Conservation (phyloP, 2,888 invertebrate species). For the Xylophagus ater region DNA sequence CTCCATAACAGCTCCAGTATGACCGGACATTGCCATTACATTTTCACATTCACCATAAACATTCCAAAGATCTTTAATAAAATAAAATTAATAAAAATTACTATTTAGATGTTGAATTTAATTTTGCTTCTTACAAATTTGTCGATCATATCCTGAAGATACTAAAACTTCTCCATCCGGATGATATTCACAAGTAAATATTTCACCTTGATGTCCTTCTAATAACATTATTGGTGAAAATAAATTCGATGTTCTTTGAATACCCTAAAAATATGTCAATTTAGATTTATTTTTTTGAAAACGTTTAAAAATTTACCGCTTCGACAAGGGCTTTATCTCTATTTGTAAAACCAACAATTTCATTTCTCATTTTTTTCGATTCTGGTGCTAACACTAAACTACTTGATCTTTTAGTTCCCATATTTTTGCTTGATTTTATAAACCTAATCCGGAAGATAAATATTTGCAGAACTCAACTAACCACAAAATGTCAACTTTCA, state of each 20-base stretch:
- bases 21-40: slow-evolving; percentile 83
- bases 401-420: too few species aligned
- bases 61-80: slow-evolving; percentile 83
- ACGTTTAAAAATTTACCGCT: slow-evolving; percentile 42
- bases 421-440: too few species aligned
- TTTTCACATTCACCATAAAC: slow-evolving; percentile 98
- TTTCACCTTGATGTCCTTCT: slow-evolving; percentile 94
- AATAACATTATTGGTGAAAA: slow-evolving; percentile 90
- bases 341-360: slow-evolving; percentile 55
- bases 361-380: slow-evolving; percentile 58
- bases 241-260: slow-evolving; percentile 75
- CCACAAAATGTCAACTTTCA: too few species aligned
- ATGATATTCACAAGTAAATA: slow-evolving; percentile 86
- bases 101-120: too few species aligned
- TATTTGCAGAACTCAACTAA: too few species aligned
- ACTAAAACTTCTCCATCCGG: slow-evolving; percentile 92
- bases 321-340: slow-evolving; percentile 67
- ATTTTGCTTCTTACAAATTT: slow-evolving; percentile 92
- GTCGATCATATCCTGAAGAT: slow-evolving; percentile 89
- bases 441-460: too few species aligned
- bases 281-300: neutral
- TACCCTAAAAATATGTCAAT: slow-evolving; percentile 40
- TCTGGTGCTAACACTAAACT: slow-evolving; percentile 39
- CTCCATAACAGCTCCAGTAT: slow-evolving; percentile 92
- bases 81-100: slow-evolving; percentile 4